Percentiles rank a stretch among this genome's conserved stretches.
phyloP scores from a whole-genome alignment of 2,113 vertebrate genomes.

The Paracanthobrama guichenoti region DNA sequence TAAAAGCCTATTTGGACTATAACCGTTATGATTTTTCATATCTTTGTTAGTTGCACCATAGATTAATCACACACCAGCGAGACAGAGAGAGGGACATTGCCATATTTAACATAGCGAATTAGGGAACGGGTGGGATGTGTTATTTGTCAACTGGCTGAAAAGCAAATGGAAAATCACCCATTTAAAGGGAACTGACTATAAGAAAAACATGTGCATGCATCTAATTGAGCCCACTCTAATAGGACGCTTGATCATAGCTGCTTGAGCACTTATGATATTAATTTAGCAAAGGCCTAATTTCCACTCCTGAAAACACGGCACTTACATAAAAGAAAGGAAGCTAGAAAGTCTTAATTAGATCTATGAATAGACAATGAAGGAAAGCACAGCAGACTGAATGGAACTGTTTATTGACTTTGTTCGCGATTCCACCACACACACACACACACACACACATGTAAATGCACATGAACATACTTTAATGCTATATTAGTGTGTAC shows the following conservation, averaged over 20 bases:
- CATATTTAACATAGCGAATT: neutral
- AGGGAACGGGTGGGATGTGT: neutral
- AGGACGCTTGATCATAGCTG: constrained; percentile 69
- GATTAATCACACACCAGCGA: neutral
- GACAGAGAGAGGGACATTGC: neutral
- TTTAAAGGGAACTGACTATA: constrained; percentile 67
- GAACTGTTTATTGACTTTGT: constrained; percentile 35
- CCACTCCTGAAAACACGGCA: constrained; percentile 55
- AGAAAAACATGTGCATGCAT: constrained; percentile 61
- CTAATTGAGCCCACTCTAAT: constrained; percentile 69
- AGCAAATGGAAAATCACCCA: constrained; percentile 61
- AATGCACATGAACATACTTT: constrained; percentile 36
- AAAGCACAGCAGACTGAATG: constrained; percentile 50
- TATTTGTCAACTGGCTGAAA: constrained; percentile 52
- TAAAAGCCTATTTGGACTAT: neutral
- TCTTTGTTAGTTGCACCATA: neutral
- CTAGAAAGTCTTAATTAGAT: constrained; percentile 68
- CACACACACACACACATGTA: constrained; percentile 37
- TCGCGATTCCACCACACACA: constrained; percentile 23
- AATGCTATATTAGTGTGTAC: neutral
- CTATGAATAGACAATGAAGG: constrained; percentile 70
- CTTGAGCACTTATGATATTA: constrained; percentile 70
- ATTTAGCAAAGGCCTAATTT: constrained; percentile 66
- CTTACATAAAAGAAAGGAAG: constrained; percentile 66
- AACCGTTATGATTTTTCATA: neutral